These are phyloP conservation scores for Liodrosophila aerea DNA, from an alignment of 2,888 invertebrate species.

Conservation along the genomic window DNA sequence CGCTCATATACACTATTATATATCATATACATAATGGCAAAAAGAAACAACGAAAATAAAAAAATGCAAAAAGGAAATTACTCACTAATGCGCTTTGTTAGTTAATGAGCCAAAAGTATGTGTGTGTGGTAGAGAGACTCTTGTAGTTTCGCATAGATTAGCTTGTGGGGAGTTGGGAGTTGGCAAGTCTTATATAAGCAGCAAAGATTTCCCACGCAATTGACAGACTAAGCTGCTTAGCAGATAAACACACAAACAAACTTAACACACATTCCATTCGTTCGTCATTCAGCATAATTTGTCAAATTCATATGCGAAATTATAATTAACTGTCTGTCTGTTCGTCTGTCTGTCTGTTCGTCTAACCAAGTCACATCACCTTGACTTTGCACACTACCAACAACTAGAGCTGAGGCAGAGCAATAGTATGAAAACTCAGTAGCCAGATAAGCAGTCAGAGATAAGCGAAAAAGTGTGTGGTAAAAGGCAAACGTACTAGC, in stretches of 20 bases:
- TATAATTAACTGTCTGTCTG: slow-evolving; percentile 64
- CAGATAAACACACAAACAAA: slow-evolving; percentile 7
- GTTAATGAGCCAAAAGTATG: slow-evolving; percentile 52
- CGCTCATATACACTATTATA: background rate
- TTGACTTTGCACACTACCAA: slow-evolving; percentile 66
- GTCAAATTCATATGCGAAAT: slow-evolving; percentile 53
- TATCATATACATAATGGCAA: slow-evolving; percentile 15
- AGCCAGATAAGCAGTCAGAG: slow-evolving; percentile 59
- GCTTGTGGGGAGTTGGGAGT: slow-evolving; percentile 4
- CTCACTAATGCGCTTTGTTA: slow-evolving; percentile 56
- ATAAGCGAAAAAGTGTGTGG: slow-evolving; percentile 53
- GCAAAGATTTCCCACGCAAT: slow-evolving; percentile 61
- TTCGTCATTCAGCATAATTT: slow-evolving; percentile 60
- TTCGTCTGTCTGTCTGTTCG: slow-evolving; percentile 31
- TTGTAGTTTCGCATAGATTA: slow-evolving; percentile 35
- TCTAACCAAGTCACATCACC: slow-evolving; percentile 49
- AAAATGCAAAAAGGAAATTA: slow-evolving; percentile 49
- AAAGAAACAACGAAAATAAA: slow-evolving; percentile 24
- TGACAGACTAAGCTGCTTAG: slow-evolving; percentile 34
- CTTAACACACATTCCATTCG: slow-evolving; percentile 6
- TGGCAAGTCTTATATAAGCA: slow-evolving; percentile 45
- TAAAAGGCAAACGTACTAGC: slow-evolving; percentile 17
- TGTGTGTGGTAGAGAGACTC: too few relatives aligned
- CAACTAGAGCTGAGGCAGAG: slow-evolving; percentile 31
- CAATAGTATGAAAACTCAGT: slow-evolving; percentile 29